Percentiles rank a stretch among this genome's conserved stretches.
These are phyloP conservation scores for Salvelinus sp. DNA, from an alignment of 2,113 vertebrate genomes.

Conservation along the genomic window DNA sequence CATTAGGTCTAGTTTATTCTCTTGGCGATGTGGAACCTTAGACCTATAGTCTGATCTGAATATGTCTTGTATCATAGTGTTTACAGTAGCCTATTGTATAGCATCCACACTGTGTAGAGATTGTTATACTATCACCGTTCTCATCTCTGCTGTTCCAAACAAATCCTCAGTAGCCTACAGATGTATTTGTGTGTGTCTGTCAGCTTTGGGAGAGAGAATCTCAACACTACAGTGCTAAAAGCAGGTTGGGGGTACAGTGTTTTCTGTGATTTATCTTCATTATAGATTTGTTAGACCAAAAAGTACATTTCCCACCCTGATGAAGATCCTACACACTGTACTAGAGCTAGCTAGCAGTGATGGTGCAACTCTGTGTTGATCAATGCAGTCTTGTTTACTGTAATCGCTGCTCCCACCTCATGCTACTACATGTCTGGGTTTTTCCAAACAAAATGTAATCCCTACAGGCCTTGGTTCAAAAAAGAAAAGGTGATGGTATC, in stretches of 20 bases:
- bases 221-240: no score
- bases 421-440: neutral
- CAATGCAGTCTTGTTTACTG: neutral
- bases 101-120: neutral
- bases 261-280: no score
- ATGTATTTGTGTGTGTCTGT: no score
- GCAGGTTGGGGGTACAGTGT: no score
- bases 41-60: neutral
- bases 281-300: no score
- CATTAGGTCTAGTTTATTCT: neutral
- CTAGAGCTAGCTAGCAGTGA: neutral
- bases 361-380: neutral
- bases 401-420: neutral
- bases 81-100: no score
- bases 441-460: no score
- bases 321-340: no score
- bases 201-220: no score
- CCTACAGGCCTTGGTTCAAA: no score
- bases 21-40: neutral
- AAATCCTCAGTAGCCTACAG: neutral
- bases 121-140: neutral
- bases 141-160: neutral
- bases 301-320: no score
- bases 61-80: neutral
- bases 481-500: no score